These are phyloP conservation scores for Danionella dracula DNA, from an alignment of 2,797 vertebrate genomes.

Conservation along the genomic window DNA sequence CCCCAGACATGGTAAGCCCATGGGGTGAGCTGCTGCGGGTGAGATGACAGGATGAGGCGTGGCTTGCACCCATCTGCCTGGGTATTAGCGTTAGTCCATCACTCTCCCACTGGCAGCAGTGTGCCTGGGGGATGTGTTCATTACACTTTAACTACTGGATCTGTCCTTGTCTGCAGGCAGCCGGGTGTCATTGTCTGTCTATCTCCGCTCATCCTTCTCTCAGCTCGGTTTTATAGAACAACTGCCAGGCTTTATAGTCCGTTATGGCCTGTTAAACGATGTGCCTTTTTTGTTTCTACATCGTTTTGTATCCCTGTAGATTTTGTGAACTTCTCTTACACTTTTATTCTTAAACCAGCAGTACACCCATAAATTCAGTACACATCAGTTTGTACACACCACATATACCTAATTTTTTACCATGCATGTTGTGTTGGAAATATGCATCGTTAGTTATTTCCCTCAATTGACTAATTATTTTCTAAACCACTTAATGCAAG, in stretches of 20 bases:
- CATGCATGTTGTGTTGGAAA: too few relatives aligned
- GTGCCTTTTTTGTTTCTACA: background rate
- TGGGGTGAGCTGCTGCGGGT: conserved; percentile 50
- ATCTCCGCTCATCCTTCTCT: conserved; percentile 23
- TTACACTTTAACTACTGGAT: conserved; percentile 73
- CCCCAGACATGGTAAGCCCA: conserved; percentile 52
- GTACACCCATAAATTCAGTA: too few relatives aligned
- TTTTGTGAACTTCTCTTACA: background rate
- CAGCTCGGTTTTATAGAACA: conserved; percentile 21
- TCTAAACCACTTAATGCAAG: too few relatives aligned
- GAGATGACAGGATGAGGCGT: conserved; percentile 56
- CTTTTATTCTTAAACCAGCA: too few relatives aligned
- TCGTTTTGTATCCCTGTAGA: background rate
- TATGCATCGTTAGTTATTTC: too few relatives aligned
- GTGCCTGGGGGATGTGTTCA: conserved; percentile 71
- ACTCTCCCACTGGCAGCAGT: conserved; percentile 64
- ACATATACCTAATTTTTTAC: too few relatives aligned
- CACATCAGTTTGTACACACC: too few relatives aligned
- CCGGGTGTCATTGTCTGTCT: conserved; percentile 64
- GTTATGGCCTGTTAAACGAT: conserved; percentile 5
- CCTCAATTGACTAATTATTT: too few relatives aligned
- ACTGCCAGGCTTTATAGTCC: conserved; percentile 11
- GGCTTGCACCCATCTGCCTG: conserved; percentile 69
- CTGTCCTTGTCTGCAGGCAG: conserved; percentile 68
- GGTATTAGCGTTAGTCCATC: conserved; percentile 75